These are phyloP conservation scores for Aphelinus atriplicis DNA, from an alignment of 1,140 invertebrate species.

Conservation along the genomic window DNA sequence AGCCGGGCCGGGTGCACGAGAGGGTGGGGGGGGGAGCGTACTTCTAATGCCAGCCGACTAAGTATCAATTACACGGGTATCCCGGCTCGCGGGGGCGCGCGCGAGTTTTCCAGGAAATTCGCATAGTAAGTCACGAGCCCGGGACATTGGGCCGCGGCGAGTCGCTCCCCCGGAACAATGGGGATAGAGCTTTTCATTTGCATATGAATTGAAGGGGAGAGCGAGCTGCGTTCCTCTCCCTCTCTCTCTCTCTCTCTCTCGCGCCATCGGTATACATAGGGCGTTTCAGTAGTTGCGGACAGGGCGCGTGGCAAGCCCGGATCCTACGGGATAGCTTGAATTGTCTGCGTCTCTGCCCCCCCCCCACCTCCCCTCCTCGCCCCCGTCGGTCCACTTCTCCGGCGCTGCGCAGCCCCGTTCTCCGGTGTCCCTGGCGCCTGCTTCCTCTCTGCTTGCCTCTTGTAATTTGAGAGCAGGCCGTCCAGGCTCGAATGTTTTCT, in stretches of 20 bases:
- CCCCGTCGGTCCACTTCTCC: not conserved
- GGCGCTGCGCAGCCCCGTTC: too few relatives aligned
- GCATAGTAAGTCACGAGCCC: conserved; percentile 61
- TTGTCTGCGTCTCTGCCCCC: conserved; percentile 42
- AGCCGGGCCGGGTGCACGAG: too few relatives aligned
- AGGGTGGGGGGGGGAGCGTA: too few relatives aligned
- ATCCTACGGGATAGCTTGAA: conserved; percentile 49
- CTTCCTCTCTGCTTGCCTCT: too few relatives aligned
- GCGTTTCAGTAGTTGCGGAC: conserved; percentile 29
- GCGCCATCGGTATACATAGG: conserved; percentile 2
- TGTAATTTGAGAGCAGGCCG: too few relatives aligned
- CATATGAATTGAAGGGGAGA: conserved; percentile 61
- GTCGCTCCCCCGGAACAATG: conserved; percentile 56
- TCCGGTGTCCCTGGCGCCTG: too few relatives aligned
- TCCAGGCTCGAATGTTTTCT: not conserved
- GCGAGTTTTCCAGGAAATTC: conserved; percentile 62
- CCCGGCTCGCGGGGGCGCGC: conserved; percentile 38
- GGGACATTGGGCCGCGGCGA: conserved; percentile 54
- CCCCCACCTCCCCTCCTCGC: not conserved
- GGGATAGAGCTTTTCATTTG: conserved; percentile 58
- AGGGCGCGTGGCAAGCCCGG: conserved; percentile 4
- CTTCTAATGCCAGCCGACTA: conserved; percentile 34
- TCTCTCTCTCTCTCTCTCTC: too few relatives aligned
- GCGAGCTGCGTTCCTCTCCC: conserved; percentile 15
- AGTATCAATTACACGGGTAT: conserved; percentile 63